phyloP scores from a whole-genome alignment of 2,113 vertebrate species.

The Rhadina sibilatrix region DNA sequence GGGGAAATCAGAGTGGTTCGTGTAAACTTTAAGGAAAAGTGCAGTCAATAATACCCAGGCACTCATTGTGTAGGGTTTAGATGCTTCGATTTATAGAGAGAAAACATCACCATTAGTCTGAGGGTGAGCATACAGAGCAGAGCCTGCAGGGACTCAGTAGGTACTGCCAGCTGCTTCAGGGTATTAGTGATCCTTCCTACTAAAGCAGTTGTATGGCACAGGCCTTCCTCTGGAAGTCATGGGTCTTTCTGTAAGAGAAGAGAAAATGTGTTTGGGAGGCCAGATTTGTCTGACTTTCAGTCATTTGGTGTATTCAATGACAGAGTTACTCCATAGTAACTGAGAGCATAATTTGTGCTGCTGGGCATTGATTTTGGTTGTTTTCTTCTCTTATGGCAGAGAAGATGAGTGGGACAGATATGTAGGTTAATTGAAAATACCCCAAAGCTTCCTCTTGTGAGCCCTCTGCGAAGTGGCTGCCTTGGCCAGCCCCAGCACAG shows the following conservation, averaged over 20 bases:
- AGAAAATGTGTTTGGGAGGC: background rate
- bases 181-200: background rate
- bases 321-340: background rate
- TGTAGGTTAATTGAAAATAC: background rate
- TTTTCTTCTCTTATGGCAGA: background rate
- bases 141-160: background rate
- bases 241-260: background rate
- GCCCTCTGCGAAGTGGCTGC: background rate
- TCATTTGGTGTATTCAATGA: background rate
- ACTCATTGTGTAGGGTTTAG: accelerated
- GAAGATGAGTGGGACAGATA: background rate
- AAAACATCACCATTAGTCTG: background rate
- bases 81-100: background rate
- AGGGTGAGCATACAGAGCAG: background rate
- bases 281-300: background rate
- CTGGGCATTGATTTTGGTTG: background rate
- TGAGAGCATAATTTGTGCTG: background rate
- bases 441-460: background rate
- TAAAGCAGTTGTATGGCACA: too few species aligned
- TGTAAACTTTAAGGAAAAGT: background rate
- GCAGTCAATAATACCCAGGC: background rate
- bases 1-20: background rate
- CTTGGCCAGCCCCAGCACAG: background rate
- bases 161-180: background rate
- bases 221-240: background rate